These are phyloP conservation scores for Sebastolobus altivelis DNA, from an alignment of 2,797 vertebrate genomes.

Conservation along the genomic window DNA sequence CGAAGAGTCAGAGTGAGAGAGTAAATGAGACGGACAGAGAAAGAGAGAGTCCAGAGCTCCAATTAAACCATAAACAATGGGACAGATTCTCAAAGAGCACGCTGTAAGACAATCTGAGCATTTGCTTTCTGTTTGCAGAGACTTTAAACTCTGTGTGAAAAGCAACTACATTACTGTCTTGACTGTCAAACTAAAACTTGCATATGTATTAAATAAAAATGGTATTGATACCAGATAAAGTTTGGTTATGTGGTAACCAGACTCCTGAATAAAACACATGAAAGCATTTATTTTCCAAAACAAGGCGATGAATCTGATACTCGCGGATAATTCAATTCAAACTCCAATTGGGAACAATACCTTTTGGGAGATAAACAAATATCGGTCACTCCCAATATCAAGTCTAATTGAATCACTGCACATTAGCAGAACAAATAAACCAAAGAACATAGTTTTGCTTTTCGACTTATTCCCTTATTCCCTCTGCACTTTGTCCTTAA, in stretches of 20 bases:
- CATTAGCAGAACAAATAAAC: neutral
- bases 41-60: neutral
- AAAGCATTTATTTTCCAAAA: neutral
- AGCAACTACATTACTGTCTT: neutral
- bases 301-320: constrained; percentile 1
- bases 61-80: neutral
- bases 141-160: neutral
- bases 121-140: neutral
- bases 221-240: neutral
- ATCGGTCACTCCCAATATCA: neutral
- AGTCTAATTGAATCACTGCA: neutral
- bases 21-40: neutral
- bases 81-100: neutral
- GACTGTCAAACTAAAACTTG: neutral
- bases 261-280: neutral
- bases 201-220: neutral
- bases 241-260: neutral
- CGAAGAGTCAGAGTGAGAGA: neutral
- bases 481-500: constrained; percentile 1
- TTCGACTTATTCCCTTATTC: neutral
- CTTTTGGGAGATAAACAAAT: neutral
- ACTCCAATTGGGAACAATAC: neutral
- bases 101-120: neutral
- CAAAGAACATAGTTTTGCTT: neutral
- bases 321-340: constrained; percentile 8